Conservation (phyloP, 2,113 vertebrate genomes). For the Paracyprichromis sp. region DNA sequence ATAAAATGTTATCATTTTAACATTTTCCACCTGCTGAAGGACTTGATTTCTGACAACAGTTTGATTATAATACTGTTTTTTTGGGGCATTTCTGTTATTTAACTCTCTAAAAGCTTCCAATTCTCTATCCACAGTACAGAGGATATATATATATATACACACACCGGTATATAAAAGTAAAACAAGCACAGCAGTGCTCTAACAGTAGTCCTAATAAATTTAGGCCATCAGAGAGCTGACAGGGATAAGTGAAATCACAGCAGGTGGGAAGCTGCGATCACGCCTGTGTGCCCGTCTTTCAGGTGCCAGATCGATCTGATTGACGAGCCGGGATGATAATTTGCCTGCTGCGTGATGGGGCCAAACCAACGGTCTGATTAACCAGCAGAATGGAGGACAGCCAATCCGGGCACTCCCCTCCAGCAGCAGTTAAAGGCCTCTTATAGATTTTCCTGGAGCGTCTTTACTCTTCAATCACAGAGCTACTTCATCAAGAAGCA, state of each 20-base stretch:
- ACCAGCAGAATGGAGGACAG: slow-evolving; percentile 7
- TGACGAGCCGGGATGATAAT: slow-evolving; percentile 22
- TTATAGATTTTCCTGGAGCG: slow-evolving; percentile 51
- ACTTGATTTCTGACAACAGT: not conserved
- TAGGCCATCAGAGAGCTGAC: not conserved
- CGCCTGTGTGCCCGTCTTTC: not conserved
- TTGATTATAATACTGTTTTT: not conserved
- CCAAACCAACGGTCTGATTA: slow-evolving; percentile 40
- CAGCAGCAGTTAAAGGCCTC: slow-evolving; percentile 41
- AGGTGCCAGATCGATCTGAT: slow-evolving; percentile 34
- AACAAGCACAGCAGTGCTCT: not conserved
- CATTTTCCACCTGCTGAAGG: not conserved
- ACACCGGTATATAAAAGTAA: not conserved
- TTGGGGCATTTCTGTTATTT: not conserved
- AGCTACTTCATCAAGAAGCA: slow-evolving; percentile 61
- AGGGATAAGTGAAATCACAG: not conserved
- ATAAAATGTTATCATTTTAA: not conserved
- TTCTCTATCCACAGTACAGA: not conserved
- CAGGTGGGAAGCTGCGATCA: not conserved
- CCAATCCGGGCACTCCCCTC: slow-evolving; percentile 24
- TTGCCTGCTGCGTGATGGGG: not conserved
- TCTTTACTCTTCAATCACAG: slow-evolving; percentile 63
- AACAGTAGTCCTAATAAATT: not conserved
- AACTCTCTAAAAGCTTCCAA: not conserved
- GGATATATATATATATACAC: not conserved